Conservation (phyloP, 2,113 vertebrate species). For the Percina caprodes region DNA sequence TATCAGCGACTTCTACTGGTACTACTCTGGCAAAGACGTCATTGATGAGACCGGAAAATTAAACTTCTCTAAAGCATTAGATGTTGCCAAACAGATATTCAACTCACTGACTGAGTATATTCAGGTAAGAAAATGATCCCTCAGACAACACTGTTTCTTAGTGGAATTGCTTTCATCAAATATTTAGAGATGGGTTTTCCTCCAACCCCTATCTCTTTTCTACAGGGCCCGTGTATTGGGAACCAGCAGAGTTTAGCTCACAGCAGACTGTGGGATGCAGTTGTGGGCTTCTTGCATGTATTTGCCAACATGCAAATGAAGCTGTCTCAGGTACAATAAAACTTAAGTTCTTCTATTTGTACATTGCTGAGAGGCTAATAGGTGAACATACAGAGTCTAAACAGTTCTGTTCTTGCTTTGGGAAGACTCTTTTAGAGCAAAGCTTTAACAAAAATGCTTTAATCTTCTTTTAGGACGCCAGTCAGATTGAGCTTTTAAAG, state of each 20-base stretch:
- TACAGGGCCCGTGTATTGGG: constrained; percentile 94
- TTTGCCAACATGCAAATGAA: constrained; percentile 99
- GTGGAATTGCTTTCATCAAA: no score
- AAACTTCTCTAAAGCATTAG: constrained; percentile 97
- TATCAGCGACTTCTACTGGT: constrained; percentile 99
- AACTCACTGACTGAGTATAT: constrained; percentile 98
- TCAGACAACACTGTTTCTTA: not conserved
- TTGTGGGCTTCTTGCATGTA: constrained; percentile 97
- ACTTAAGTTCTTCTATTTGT: not conserved
- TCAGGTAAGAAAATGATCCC: constrained; percentile 71
- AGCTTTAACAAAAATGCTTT: constrained; percentile 3
- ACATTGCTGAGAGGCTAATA: not conserved
- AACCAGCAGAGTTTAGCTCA: constrained; percentile 99
- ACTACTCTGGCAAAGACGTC: constrained; percentile 97
- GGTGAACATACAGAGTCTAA: not conserved
- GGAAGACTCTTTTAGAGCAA: not conserved
- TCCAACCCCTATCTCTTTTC: not conserved
- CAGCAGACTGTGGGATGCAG: constrained; percentile 97
- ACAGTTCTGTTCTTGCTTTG: not conserved
- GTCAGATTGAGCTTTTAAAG: constrained; percentile 97
- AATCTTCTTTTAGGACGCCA: constrained; percentile 88
- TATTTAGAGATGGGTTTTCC: not conserved
- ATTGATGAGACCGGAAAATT: constrained; percentile 95
- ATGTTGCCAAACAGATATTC: constrained; percentile 97
- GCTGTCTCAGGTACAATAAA: constrained; percentile 92